Base-by-base conservation (phyloP, 2,113 vertebrate genomes). In the Heliornis fulica region DNA sequence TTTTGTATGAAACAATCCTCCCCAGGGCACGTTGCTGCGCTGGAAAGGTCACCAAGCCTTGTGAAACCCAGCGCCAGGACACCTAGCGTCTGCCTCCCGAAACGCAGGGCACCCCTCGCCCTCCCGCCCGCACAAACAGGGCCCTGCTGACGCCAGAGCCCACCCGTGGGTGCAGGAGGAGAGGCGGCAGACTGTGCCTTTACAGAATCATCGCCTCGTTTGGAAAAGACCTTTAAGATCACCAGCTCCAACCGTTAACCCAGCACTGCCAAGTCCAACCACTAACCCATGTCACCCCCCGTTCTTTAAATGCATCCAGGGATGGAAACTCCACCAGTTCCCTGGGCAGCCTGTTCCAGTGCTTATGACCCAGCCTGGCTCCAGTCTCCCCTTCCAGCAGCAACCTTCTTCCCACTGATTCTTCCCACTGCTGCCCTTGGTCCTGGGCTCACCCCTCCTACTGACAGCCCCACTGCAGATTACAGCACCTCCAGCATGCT, bases 1-100 rank as follows among this genome's bases (percentile, higher is more conserved):
- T 57, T 97, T 87, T 89, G 87, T 40, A 90, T 90, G 94, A 94
- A 94, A 85, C 84, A 91, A 93, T 87, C 78, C 70, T 95, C 95
- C 93, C 95, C 87, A 63, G 90, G 95, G 95, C 93, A 77, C 5
- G 23, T 80, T 76, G 72, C 93, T 89, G 89, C 9, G 83, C 86
- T 63, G 90, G 71, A 70, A 92, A 94, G 95, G 94, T 95, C 90
- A 59, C 7, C 79, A 90, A 68, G 76, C 71, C 83, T 91, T 69
- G 88, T 93, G 94, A 94, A 96, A 92, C 15, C 25, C 92, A 72
- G 88, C n/a, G 0, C 48, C 75, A n/a, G 76, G 85, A 84, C 7
- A 38, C 79, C 66, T 28, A 5, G 66, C 8, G 88, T 65, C 89
- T 54, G 89, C 50, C 41, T 89, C 38, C 63, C 5, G 1, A 91